Percentiles rank a stretch among this genome's conserved stretches.
Evolutionary conservation across 2,888 invertebrate genomes (phyloP).

Genomic region (Lamproptera curius): DNA sequence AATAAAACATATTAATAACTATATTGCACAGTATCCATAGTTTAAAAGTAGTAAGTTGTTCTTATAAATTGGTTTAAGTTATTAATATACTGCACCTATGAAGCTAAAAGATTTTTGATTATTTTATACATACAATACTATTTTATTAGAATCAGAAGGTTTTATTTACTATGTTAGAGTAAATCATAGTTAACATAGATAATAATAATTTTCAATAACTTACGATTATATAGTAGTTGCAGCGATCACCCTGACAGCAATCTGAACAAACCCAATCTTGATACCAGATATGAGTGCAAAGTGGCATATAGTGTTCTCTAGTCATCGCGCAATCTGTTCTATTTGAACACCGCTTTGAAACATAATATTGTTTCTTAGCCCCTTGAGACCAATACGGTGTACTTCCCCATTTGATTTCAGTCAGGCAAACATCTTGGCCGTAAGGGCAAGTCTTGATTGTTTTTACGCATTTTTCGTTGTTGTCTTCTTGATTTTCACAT

Average conservation of each 20-base stretch:
- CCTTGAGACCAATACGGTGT: conserved; percentile 97
- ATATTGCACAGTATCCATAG: too few relatives aligned
- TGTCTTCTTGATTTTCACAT: conserved; percentile 94
- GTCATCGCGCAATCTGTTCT: conserved; percentile 87
- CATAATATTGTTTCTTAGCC: conserved; percentile 94
- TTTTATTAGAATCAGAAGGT: too few relatives aligned
- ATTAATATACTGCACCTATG: too few relatives aligned
- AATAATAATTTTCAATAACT: too few relatives aligned
- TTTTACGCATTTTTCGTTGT: conserved; percentile 93
- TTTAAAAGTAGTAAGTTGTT: too few relatives aligned
- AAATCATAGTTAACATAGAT: too few relatives aligned
- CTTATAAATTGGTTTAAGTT: too few relatives aligned
- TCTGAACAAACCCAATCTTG: conserved; percentile 98
- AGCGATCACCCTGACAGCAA: conserved; percentile 96
- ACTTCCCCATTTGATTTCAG: conserved; percentile 96
- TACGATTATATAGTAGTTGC: conserved; percentile 96
- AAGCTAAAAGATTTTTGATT: too few relatives aligned
- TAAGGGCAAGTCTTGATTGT: conserved; percentile 94
- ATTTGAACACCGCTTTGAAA: conserved; percentile 93
- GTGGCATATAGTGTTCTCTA: conserved; percentile 83
- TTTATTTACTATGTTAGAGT: too few relatives aligned
- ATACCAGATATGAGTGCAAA: conserved; percentile 95
- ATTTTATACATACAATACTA: too few relatives aligned
- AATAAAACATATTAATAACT: too few relatives aligned
- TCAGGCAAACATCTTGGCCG: conserved; percentile 90